Evolutionary conservation across 2,888 invertebrate genomes (phyloP), one percentile per base, ranked within the genome.

Genomic region (Agriopis aurantiaria): DNA sequence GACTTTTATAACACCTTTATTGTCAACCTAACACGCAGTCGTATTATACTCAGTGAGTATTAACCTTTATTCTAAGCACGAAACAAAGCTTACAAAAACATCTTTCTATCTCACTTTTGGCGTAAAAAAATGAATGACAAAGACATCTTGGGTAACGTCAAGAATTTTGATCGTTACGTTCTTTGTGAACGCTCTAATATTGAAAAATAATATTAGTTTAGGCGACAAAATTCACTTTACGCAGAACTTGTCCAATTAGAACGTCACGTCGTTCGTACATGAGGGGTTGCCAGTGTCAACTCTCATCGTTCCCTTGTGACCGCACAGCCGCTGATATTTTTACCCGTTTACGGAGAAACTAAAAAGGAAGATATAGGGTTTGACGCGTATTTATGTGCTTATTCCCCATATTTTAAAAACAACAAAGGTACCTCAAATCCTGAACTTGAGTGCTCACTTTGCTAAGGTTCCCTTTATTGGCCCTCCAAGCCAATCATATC

Each of bases 81-180:
- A 72, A 72, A 71, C 75, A 70, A 75, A 76, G 74, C 71, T 74
- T 76, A 71, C 70, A 78, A 77, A 80, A 78, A 77, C 69, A 78
- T 78, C 71, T 76, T 73, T 76, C 75, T 72, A 72, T 71, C 75
- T 77, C 62, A 66, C 75, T 74, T 74, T 74, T 71, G 67, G 65
- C 40, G 67, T 72, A 67, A 74, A 76, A 76, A 78, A 73, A 78
- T 74, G 75, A 78, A 78, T 80, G 79, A 82, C 79, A 80, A 80
- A 80, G 78, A 77, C 77, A 73, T 77, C 73, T 68, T 74, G 65
- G 62, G 72, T 75, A 75, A 77, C 75, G 79, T 75, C 76, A 49
- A 65, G 78, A 80, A 78, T 80, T 79, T 76, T 79, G 77, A 79
- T 79, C 77, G 73, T 74, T 71, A 73, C 64, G 67, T 56, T 49